Evolutionary conservation across 2,888 invertebrate species (phyloP), one percentile per base, ranked within the genome.

Genomic region (Neocrepidodera transversa): DNA sequence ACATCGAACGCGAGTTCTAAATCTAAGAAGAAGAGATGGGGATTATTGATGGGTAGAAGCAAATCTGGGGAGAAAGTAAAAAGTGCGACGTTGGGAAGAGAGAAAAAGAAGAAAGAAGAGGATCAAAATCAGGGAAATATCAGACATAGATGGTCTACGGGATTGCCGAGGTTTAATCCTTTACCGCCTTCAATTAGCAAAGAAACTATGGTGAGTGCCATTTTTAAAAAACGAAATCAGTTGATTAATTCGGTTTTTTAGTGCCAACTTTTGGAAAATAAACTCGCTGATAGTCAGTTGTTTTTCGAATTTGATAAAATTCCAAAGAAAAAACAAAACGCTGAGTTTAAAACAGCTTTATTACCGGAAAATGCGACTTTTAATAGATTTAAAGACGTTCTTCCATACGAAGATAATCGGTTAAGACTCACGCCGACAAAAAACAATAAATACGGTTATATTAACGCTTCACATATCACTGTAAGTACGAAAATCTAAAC

Each of bases 321-420:
- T 71, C 87, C 89, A 0, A 89, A 88, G 61, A 91, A 91, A 69
- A 88, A 90, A 66, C 82, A 84, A 45, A 86, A 86, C 70, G 86
- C 87, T 2, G 87, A 87, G 65, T 88, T 89, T 74, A 83, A 86
- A 2, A 89, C 90, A 4, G 93, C 93, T 0, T 79, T 89, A 56
- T 80, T 88, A 60, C 85, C 90, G 4, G 92, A 92, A 71, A 92
- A 87, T 75, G 79, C 81, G 0, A 71, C 78, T 72, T 72, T 76
- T 72, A 75, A 83, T 45, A 81, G 82, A 69, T 86, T 86, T 73
- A 84, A 85, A 59, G 90, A 91, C 76, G 87, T 92, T 68, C 82
- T 95, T 64, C 96, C 96, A 0, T 97, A 96, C 76, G 95, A 94
- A 73, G 93, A 93, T 74, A 95, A 93, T 77, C 80, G 95, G 49